Base-by-base conservation (phyloP, 2,797 vertebrate genomes). In the Fistularia commersonii region DNA sequence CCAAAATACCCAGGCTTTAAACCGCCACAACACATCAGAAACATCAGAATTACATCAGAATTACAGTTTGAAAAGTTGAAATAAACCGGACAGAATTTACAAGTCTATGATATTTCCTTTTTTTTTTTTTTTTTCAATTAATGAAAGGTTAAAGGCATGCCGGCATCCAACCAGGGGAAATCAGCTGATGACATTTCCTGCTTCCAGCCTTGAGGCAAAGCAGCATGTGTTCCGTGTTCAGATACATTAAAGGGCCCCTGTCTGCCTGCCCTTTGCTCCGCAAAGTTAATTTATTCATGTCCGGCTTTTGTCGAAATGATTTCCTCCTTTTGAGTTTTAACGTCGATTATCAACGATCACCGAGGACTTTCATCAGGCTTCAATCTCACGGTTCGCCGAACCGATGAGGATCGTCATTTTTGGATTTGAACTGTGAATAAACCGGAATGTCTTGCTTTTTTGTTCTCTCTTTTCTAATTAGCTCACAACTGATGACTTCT, bases 141-240 rank as follows among this genome's bases (percentile, higher is more conserved):
- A 74, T 66, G 61, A 51, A 57, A 47, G 53, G 66, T 54, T 48
- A 14, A 49, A 42, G 34, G 41, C 54, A 66, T 39, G 15, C 51
- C 14, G 57, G 31, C 57, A 47, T 9, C 50, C 54, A 49, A 58
- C 67, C 45, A 62, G 58, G 63, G 51, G 50, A 64, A 69, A 76
- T 62, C 46, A 64, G 43, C 45, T 10, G 35, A 48, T 73, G 71
- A 69, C 65, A 74, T 81, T 78, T 76, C 56, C 45, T 50, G 41
- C 49, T 51, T 58, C 11, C 54, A 57, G 40, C 51, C 69, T 32
- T 44, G 41, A 64, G 61, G 46, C 41, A 38, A 13, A 47, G 15
- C 45, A 41, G 52, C 46, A 33, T 44, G 61, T 37, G 45, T 36
- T 35, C 43, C 37, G 54, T 44, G 61, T 40, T 53, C 55, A 49